phyloP scores from a whole-genome alignment of 2,797 vertebrate species.

The Betta splendens region DNA sequence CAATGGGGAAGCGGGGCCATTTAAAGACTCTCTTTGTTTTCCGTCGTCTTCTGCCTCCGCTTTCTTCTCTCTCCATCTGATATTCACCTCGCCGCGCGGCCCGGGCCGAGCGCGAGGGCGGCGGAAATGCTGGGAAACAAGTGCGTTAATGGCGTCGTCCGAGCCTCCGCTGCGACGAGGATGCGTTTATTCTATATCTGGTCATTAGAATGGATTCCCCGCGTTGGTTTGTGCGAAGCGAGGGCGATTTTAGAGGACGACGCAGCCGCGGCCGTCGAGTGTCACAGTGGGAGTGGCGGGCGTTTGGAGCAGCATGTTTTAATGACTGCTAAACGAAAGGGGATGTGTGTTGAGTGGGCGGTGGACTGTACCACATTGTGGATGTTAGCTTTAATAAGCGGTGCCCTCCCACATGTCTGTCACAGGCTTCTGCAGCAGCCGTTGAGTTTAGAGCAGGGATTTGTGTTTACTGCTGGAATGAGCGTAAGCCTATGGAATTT shows the following conservation, averaged over 20 bases:
- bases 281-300: constrained; percentile 43
- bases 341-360: constrained; percentile 52
- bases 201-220: constrained; percentile 41
- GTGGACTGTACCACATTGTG: constrained; percentile 30
- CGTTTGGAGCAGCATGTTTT: constrained; percentile 53
- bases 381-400: constrained; percentile 34
- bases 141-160: constrained; percentile 38
- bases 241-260: constrained; percentile 28
- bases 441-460: constrained; percentile 4
- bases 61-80: constrained; percentile 38
- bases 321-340: constrained; percentile 53
- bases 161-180: constrained; percentile 26
- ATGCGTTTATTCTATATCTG: constrained; percentile 29
- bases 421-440: constrained; percentile 1
- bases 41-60: constrained; percentile 24
- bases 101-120: constrained; percentile 16
- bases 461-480: constrained; percentile 70
- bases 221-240: constrained; percentile 18
- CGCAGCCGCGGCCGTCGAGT: constrained; percentile 41
- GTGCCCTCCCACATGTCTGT: constrained; percentile 16
- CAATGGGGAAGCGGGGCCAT: constrained; percentile 77
- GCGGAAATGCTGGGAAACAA: constrained; percentile 34
- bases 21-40: constrained; percentile 70
- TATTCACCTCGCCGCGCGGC: constrained; percentile 31
- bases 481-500: constrained; percentile 68